Conservation (phyloP, 2,888 invertebrate species). For the Endomychus coccineus region DNA sequence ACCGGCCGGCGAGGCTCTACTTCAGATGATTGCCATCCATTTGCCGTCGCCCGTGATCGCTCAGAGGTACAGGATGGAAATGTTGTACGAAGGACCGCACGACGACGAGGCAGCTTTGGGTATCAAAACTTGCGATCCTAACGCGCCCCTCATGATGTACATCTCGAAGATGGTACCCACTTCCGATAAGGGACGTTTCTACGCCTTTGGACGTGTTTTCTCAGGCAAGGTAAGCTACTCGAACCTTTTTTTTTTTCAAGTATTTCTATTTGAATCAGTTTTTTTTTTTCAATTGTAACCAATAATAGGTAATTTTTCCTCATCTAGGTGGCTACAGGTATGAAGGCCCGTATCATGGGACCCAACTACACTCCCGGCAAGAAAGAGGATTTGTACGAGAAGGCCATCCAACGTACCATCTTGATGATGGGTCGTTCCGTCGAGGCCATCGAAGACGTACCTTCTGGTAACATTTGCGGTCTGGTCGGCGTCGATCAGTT, state of each 20-base stretch:
- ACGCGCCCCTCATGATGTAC: constrained; percentile 99
- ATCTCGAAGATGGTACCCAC: constrained; percentile 99
- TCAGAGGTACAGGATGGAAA: constrained; percentile 98
- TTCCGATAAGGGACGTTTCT: constrained; percentile 99
- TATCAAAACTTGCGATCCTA: constrained; percentile 80
- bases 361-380: constrained; percentile 97
- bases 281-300: no score
- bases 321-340: constrained; percentile 77
- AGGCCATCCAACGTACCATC: constrained; percentile 98
- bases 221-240: constrained; percentile 86
- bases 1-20: constrained; percentile 97
- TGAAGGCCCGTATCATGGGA: constrained; percentile 98
- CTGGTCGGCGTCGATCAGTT: constrained; percentile 99
- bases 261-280: no score
- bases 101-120: constrained; percentile 71
- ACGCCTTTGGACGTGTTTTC: constrained; percentile 99
- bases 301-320: no score
- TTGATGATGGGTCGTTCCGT: constrained; percentile 99
- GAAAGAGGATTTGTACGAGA: constrained; percentile 98
- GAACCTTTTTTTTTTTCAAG: no score
- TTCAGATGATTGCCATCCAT: constrained; percentile 99
- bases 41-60: constrained; percentile 98
- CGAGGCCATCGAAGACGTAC: constrained; percentile 99
- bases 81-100: constrained; percentile 83
- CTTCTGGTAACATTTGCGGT: constrained; percentile 97